Evolutionary conservation across 2,113 vertebrate species (phyloP).

Genomic region (Isichthys henryi): DNA sequence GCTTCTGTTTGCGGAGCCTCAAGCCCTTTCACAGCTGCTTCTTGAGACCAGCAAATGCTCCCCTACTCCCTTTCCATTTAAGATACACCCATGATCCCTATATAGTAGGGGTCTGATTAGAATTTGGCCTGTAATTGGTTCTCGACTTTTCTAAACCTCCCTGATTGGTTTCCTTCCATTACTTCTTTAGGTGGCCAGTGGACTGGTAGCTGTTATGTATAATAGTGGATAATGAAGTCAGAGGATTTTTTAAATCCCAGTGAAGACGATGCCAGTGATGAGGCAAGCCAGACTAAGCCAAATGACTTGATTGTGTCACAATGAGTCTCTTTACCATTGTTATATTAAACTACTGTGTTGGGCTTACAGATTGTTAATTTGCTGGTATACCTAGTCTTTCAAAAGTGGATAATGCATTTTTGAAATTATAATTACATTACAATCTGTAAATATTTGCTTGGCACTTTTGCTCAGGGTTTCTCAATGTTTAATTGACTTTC

Average conservation of each 20-base stretch:
- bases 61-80: slow-evolving; percentile 22
- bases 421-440: neutral
- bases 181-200: neutral
- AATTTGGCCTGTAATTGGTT: slow-evolving; percentile 30
- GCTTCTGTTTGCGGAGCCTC: neutral
- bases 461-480: neutral
- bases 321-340: neutral
- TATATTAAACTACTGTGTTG: neutral
- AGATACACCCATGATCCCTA: slow-evolving; percentile 25
- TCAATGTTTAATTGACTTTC: neutral
- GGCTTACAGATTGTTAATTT: neutral
- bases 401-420: neutral
- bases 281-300: neutral
- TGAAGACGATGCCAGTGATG: neutral
- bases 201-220: neutral
- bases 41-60: slow-evolving; percentile 43
- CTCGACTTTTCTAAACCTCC: neutral
- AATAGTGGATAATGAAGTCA: neutral
- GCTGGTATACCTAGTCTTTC: neutral
- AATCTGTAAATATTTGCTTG: neutral
- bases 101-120: slow-evolving; percentile 43
- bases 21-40: slow-evolving; percentile 12
- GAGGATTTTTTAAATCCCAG: neutral
- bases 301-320: neutral
- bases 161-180: neutral